These are phyloP conservation scores for Hemicrepidius hirtus DNA, from an alignment of 2,888 invertebrate genomes.

Conservation along the genomic window DNA sequence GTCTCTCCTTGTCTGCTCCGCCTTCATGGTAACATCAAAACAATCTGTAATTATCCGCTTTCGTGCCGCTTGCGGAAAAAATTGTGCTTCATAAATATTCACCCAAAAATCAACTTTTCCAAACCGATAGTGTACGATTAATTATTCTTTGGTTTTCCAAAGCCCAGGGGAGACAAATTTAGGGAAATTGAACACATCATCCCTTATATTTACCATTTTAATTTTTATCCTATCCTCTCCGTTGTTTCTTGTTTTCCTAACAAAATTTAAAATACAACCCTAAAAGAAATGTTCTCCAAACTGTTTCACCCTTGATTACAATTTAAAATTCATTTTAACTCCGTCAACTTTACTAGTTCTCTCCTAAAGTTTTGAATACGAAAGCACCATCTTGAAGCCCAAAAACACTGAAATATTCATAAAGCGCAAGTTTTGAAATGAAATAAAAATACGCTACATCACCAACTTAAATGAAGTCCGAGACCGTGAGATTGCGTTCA, in stretches of 20 bases:
- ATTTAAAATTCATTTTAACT: conserved; percentile 12
- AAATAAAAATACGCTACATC: conserved; percentile 19
- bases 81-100: too few relatives aligned
- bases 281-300: too few relatives aligned
- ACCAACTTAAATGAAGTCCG: neutral
- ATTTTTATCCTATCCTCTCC: neutral
- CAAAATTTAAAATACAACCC: too few relatives aligned
- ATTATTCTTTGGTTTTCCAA: conserved; percentile 1
- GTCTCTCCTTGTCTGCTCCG: too few relatives aligned
- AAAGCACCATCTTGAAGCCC: conserved; percentile 11
- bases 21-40: too few relatives aligned
- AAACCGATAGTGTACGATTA: neutral
- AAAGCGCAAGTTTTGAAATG: conserved; percentile 16
- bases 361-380: too few relatives aligned
- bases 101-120: neutral
- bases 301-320: neutral
- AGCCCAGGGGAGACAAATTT: neutral
- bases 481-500: conserved; percentile 8
- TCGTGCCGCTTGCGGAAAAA: too few relatives aligned
- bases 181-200: neutral
- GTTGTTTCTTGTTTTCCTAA: too few relatives aligned
- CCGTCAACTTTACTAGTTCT: neutral
- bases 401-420: conserved; percentile 16
- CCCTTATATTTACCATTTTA: conserved; percentile 8
- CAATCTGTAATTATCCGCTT: too few relatives aligned